Conservation (phyloP, 92 coral and sea anemone genomes). For the Epizoanthus stellaris region DNA sequence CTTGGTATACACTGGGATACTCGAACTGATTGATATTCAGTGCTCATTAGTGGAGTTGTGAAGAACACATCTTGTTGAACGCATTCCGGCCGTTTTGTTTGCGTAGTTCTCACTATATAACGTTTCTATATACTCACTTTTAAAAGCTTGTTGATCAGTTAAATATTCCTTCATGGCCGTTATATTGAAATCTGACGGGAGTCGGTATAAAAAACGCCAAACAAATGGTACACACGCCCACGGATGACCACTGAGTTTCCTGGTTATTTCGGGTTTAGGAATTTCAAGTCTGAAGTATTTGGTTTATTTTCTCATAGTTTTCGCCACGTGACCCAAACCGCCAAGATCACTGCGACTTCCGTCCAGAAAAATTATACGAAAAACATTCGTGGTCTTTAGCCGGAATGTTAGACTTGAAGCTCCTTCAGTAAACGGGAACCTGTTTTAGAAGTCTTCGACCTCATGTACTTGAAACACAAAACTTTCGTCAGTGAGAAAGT, state of each 20-base stretch:
- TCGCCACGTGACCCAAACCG: too few species aligned
- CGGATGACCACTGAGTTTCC: neutral
- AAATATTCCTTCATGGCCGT: too few species aligned
- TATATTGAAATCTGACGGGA: too few species aligned
- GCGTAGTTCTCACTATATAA: too few species aligned
- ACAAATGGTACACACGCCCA: neutral
- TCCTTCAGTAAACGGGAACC: neutral
- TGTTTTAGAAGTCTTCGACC: neutral
- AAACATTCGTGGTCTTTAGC: neutral
- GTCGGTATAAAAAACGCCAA: neutral
- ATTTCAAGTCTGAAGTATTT: neutral
- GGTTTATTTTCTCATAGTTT: too few species aligned
- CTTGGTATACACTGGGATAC: neutral
- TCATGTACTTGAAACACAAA: neutral
- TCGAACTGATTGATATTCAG: too few species aligned
- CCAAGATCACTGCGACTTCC: neutral
- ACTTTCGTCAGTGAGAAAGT: neutral
- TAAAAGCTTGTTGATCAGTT: too few species aligned
- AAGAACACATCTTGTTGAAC: too few species aligned
- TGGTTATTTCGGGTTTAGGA: neutral
- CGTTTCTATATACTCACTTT: too few species aligned
- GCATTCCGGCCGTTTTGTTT: neutral
- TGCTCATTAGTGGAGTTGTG: neutral
- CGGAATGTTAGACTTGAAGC: neutral
- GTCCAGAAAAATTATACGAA: conserved; percentile 5